Evolutionary conservation across 2,888 invertebrate species (phyloP), one percentile per base, ranked within the genome.

Genomic region (Cryptus viduatorius): DNA sequence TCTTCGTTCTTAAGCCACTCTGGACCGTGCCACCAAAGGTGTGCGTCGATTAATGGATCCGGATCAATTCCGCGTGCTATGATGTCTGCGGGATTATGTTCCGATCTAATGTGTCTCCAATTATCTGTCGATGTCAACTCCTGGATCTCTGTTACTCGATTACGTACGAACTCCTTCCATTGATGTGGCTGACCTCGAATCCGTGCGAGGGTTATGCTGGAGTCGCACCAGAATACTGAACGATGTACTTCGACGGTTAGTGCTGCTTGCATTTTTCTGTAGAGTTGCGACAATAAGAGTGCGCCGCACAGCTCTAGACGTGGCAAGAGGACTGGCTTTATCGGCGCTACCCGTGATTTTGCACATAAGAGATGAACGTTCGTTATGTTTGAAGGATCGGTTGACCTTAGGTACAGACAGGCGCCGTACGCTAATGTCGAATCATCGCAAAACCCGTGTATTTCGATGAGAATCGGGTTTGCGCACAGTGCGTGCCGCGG

Each of bases 291-390:
- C 0, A 89, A 61, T 29, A 89, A 46, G 4, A 88, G 48, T 7
- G 89, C 89, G 0, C 80, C 89, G 29, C 86, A 89, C 46, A 90
- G 61, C 82, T 91, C 88, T 1, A 89, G 69, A 64, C 89, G 75
- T 14, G 90, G 89, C 10, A 89, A 46, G 2, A 87, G 82, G 0
- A 85, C 72, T 7, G 31, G 69, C 82, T 90, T 90, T 5, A 89
- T 16, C 10, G 89, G 89, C 3, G 91, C 89, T 7, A 91, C 89
- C 5, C 88, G 79, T 0, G 89, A 87, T 81, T 91, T 91, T 0
- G 91, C 82, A 46, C 86, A 87, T 31, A 91, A 53, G 16, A 91
- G 59, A 24, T 61, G 19, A 10, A 86, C 53, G 4, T 10, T n/a
- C 8, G 46, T 72, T 37, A 10, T 19, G 14, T 71, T 67, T 4